These are phyloP conservation scores for Sinonovacula constricta DNA, from an alignment of 1,140 invertebrate genomes.

Conservation along the genomic window DNA sequence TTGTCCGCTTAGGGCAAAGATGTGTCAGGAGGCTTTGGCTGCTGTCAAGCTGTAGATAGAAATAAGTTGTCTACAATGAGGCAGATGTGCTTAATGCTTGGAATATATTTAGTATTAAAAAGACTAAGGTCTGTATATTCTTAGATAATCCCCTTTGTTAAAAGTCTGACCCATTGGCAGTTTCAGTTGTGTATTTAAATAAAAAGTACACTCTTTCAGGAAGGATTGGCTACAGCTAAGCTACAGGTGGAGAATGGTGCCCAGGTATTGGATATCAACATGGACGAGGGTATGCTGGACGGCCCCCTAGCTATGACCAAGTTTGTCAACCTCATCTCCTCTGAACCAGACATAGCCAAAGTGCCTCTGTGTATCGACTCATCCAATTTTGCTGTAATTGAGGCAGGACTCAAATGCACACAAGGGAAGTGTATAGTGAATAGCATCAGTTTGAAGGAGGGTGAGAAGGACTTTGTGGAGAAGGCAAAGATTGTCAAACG, in stretches of 20 bases:
- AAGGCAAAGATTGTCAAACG: constrained; percentile 79
- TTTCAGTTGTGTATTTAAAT: too few relatives aligned
- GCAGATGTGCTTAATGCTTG: too few relatives aligned
- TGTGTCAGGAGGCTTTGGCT: too few relatives aligned
- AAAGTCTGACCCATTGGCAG: too few relatives aligned
- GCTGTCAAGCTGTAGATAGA: too few relatives aligned
- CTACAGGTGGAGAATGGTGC: constrained; percentile 84
- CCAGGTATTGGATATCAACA: constrained; percentile 84
- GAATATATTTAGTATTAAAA: too few relatives aligned
- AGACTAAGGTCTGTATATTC: too few relatives aligned
- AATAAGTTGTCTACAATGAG: too few relatives aligned
- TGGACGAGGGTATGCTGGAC: constrained; percentile 85
- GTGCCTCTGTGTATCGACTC: constrained; percentile 83
- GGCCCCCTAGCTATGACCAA: constrained; percentile 81
- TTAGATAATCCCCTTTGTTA: too few relatives aligned
- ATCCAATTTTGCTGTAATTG: constrained; percentile 82
- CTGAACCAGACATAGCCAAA: constrained; percentile 82
- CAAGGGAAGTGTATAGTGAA: constrained; percentile 85
- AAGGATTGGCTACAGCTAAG: constrained; percentile 82
- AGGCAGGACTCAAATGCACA: constrained; percentile 82
- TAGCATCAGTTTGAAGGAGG: constrained; percentile 83
- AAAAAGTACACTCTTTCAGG: constrained; percentile 73
- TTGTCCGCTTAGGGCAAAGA: too few relatives aligned
- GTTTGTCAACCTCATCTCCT: constrained; percentile 83
- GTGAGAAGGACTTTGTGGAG: constrained; percentile 81